Percentiles rank a stretch among this genome's conserved stretches.
Evolutionary conservation across 2,888 invertebrate species (phyloP).

Genomic region (Metacarcinus magister): DNA sequence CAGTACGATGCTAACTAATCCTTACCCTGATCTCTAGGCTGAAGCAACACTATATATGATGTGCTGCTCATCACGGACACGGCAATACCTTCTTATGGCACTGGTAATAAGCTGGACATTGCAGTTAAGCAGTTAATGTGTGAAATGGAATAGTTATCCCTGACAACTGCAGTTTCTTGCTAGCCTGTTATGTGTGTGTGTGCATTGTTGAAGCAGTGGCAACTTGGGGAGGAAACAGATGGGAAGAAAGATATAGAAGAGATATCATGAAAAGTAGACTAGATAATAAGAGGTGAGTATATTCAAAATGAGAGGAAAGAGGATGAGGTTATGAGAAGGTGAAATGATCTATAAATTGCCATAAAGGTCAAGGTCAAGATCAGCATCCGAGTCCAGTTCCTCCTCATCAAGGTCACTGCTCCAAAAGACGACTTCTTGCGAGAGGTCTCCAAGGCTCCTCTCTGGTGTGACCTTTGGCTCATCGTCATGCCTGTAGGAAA

Average conservation of each 20-base stretch:
- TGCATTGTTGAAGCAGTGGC: not conserved
- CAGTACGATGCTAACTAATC: not conserved
- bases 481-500: not conserved
- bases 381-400: constrained; percentile 75
- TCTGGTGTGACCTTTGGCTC: constrained; percentile 13
- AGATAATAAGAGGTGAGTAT: not conserved
- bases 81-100: not conserved
- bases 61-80: not conserved
- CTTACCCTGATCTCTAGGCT: not conserved
- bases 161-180: not conserved
- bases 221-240: not conserved
- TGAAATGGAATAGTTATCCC: not conserved
- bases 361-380: constrained; percentile 77
- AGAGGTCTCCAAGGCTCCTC: constrained; percentile 67
- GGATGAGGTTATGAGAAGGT: not conserved
- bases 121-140: not conserved
- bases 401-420: constrained; percentile 70
- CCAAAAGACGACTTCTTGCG: constrained; percentile 72
- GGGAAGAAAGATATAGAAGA: not conserved
- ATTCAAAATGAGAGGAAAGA: not conserved
- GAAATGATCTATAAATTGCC: constrained; percentile 46
- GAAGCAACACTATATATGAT: not conserved
- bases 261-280: not conserved
- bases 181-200: not conserved
- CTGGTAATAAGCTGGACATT: not conserved